Conservation (phyloP, 2,797 vertebrate genomes). For the Anguilla pacifica region DNA sequence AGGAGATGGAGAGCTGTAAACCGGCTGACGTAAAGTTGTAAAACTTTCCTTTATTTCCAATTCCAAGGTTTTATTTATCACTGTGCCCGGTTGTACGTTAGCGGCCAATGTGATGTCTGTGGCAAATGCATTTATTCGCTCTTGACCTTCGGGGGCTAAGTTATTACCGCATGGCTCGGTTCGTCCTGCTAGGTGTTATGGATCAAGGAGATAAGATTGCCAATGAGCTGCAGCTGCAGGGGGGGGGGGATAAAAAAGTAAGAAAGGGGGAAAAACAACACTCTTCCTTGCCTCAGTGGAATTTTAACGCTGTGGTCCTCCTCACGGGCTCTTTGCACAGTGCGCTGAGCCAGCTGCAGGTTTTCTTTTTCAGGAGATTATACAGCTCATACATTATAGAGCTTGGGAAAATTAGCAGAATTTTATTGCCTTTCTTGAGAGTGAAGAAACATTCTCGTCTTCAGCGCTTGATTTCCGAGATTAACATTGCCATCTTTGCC, state of each 20-base stretch:
- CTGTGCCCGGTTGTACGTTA: neutral
- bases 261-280: too few species aligned
- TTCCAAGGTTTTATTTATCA: constrained; percentile 13
- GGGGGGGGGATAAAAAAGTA: neutral
- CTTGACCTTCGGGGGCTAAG: constrained; percentile 43
- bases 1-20: neutral
- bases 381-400: neutral
- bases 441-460: neutral
- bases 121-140: constrained; percentile 39
- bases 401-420: neutral
- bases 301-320: neutral
- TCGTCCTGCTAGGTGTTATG: constrained; percentile 29
- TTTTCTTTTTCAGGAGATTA: neutral
- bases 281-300: neutral
- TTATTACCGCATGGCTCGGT: constrained; percentile 36
- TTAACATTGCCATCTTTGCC: neutral
- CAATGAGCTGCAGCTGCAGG: neutral
- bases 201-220: constrained; percentile 38
- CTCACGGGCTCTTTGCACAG: neutral
- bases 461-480: neutral
- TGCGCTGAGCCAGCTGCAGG: neutral
- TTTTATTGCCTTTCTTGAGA: neutral
- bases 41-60: constrained; percentile 4
- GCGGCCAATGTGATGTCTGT: constrained; percentile 19
- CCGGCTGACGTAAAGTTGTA: constrained; percentile 15